These are phyloP conservation scores for Neoarius graeffei DNA, from an alignment of 2,113 vertebrate genomes.

Conservation along the genomic window DNA sequence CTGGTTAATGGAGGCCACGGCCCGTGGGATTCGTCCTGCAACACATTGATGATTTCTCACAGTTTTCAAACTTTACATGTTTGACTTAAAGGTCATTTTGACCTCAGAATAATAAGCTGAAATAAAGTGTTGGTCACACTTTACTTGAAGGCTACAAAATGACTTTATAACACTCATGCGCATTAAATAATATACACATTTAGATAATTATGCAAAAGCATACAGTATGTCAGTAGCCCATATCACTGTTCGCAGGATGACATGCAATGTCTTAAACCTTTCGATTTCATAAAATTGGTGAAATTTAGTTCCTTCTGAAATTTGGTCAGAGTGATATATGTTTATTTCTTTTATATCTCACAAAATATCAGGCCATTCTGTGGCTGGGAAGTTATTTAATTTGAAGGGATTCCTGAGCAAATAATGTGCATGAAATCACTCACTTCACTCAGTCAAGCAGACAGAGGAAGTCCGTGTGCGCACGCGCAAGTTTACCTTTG, in stretches of 20 bases:
- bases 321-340: too few species aligned
- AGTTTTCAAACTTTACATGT: background rate
- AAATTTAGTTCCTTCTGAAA: too few species aligned
- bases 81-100: background rate
- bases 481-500: too few species aligned
- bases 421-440: too few species aligned
- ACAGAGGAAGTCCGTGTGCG: too few species aligned
- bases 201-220: background rate
- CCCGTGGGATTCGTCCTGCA: conserved; percentile 87
- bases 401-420: too few species aligned
- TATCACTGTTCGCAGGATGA: background rate
- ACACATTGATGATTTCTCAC: background rate
- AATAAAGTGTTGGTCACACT: background rate
- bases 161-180: background rate
- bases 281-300: too few species aligned
- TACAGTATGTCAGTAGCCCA: background rate
- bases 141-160: background rate
- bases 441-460: too few species aligned
- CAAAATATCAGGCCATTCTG: too few species aligned
- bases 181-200: background rate
- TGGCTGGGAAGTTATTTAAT: too few species aligned
- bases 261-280: background rate
- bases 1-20: conserved; percentile 93
- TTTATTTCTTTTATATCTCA: too few species aligned
- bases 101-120: background rate